Evolutionary conservation across 2,888 invertebrate species (phyloP).

Genomic region (Ypsolopha sequella): DNA sequence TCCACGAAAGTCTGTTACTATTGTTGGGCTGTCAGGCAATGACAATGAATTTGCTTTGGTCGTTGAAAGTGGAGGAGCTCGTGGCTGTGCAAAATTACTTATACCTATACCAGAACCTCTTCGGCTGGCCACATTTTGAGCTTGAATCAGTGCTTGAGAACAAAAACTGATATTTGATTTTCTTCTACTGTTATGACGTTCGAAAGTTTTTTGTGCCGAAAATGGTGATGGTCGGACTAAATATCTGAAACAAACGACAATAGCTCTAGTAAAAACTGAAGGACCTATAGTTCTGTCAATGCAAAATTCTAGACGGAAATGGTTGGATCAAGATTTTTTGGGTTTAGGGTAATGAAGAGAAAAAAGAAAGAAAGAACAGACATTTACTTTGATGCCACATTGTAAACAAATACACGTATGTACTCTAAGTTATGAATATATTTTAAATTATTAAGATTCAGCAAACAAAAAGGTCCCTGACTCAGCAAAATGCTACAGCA

Average conservation of each 20-base stretch:
- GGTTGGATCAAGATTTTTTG: too few species aligned
- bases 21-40: slow-evolving; percentile 89
- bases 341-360: too few species aligned
- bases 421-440: too few species aligned
- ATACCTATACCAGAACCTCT: slow-evolving; percentile 78
- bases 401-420: too few species aligned
- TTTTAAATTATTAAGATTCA: too few species aligned
- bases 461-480: too few species aligned
- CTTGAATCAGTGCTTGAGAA: slow-evolving; percentile 79
- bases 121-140: slow-evolving; percentile 68
- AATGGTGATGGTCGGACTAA: slow-evolving; percentile 95
- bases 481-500: too few species aligned
- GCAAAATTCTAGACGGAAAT: too few species aligned
- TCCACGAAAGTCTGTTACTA: slow-evolving; percentile 82
- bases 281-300: too few species aligned
- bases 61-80: slow-evolving; percentile 83
- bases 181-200: slow-evolving; percentile 89
- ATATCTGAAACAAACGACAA: slow-evolving; percentile 71
- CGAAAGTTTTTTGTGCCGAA: slow-evolving; percentile 94
- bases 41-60: slow-evolving; percentile 92
- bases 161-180: slow-evolving; percentile 94
- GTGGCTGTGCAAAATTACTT: slow-evolving; percentile 72
- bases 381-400: too few species aligned
- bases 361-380: too few species aligned
- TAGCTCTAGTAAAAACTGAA: neutral